Base-by-base conservation (phyloP, 1,140 invertebrate species). In the Apis mellifera region DNA sequence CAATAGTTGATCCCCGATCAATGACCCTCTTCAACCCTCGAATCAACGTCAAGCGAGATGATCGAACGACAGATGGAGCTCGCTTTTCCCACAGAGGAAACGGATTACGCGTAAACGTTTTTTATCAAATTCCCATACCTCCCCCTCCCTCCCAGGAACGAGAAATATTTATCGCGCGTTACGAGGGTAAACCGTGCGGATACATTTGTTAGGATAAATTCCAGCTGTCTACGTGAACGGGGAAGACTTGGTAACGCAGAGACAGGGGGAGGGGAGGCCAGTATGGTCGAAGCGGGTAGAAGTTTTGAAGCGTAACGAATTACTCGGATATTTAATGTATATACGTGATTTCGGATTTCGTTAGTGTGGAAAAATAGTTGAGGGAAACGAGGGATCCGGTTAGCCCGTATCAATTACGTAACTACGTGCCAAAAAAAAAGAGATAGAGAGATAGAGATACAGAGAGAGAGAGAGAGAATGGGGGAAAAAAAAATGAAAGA, bases 181-280 rank as follows among this genome's bases (percentile, higher is more conserved):
- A 91, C 76, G 83, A 73, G 78, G 77, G 69, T 76, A 78, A 76
- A 81, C 76, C 73, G 50, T 55, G 73, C 78, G 80, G 88, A 90
- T 84, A 89, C 84, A 92, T 93, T 92, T 87, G 89, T 93, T 92
- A 91, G 92, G 88, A 92, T 92, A 90, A 93, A 92, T 92, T 93
- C 92, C 92, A 89, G 86, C 84, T 89, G 89, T 90, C 89, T 83
- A 82, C 86, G 83, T 85, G 85, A 88, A 84, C 78, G 78, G 83
- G 73, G 82, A 73, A 42, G 71, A 59, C 81, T 62, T 26, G 75
- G 62, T 74, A 68, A 57, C 64, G 78, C 70, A 81, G 83, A 85
- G 71, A 85, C 83, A 70, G 80, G 82, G 78, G 81, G 82, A 76
- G 81, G 64, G 76, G 71, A 52, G 32, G 32, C 4, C 5, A 42